A percentile compares a stretch with the other conserved stretches of the same genome.
phyloP scores from a whole-genome alignment of 2,113 vertebrate genomes.

The Ia io region DNA sequence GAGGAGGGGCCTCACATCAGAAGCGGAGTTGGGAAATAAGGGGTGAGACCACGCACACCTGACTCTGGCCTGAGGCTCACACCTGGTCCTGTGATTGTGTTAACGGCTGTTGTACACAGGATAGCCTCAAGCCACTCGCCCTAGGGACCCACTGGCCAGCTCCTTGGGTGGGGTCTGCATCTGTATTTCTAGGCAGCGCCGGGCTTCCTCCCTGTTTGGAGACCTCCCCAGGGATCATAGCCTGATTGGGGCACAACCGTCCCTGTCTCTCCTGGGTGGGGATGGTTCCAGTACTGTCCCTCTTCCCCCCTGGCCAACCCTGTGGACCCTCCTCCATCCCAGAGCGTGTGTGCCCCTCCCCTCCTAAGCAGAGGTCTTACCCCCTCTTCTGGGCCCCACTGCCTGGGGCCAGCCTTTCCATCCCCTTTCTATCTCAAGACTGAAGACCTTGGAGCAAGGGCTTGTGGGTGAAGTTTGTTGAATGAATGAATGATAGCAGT shows the following conservation, averaged over 20 bases:
- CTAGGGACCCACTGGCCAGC: not conserved
- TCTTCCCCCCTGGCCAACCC: not conserved
- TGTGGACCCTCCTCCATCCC: fast-evolving
- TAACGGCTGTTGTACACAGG: too few species aligned
- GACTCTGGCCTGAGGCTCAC: not conserved
- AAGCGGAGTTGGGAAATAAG: not conserved
- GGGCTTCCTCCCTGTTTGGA: not conserved
- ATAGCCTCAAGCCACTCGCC: not conserved
- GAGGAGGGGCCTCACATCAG: not conserved
- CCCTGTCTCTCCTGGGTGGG: too few species aligned
- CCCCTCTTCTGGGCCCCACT: not conserved
- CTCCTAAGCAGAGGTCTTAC: not conserved
- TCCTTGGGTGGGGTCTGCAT: not conserved
- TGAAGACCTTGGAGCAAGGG: not conserved
- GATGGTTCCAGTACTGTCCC: not conserved
- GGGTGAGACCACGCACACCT: not conserved
- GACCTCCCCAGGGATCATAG: not conserved
- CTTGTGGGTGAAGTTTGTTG: not conserved
- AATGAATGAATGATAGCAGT: not conserved
- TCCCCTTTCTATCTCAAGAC: not conserved
- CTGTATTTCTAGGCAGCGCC: not conserved
- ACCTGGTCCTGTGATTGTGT: not conserved
- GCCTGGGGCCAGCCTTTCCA: not conserved
- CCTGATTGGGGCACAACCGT: not conserved
- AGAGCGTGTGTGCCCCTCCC: not conserved